Evolutionary conservation across 2,113 vertebrate genomes (phyloP), one percentile per base, ranked within the genome.

Genomic region (Rallus limicola): DNA sequence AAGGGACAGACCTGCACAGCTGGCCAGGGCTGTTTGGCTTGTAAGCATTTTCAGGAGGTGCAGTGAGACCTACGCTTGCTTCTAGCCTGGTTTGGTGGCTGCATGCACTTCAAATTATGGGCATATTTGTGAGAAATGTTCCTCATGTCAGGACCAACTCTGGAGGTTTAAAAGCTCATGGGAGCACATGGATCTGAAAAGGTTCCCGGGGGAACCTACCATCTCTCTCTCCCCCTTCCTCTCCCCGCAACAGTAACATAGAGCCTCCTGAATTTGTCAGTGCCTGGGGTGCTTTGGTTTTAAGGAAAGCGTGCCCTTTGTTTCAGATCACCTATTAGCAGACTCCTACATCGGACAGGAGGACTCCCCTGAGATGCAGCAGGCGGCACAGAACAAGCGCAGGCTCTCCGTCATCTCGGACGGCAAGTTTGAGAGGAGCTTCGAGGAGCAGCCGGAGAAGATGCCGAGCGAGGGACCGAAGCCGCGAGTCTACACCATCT

Each of bases 401-500:
- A 95, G 98, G 55, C 98, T 99, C 72, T 99, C 98, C 0, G 88
- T 97, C 19, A 93, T 98, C 86, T 98, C 98, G 1, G 97, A 98
- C 0, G 97, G 98, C 96, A 98, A 98, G 86, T 97, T 98, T 6
- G 99, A 99, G 80, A 97, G 98, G 85, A 98, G 98, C 95, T 98
- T 99, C 0, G 98, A 98, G 77, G 99, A 99, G 94, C 96, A 96
- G n/a, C 33, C 65, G 0, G 98, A 92, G 97, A 95, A 95, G 98
- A 75, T 93, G 15, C 91, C 97, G 1, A 96, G 92, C 7, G 99
- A 98, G 98, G 99, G 97, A 60, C 98, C 72, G 1, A 98, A 98
- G 91, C 97, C 99, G 2, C 98, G 97, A 0, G 99, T 99, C 59
- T 99, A 99, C 95, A 99, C 99, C 11, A 99, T 99, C 97, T 99